Evolutionary conservation across 2,888 invertebrate genomes (phyloP), one percentile per base, ranked within the genome.

Genomic region (Muschampia plurimacula): DNA sequence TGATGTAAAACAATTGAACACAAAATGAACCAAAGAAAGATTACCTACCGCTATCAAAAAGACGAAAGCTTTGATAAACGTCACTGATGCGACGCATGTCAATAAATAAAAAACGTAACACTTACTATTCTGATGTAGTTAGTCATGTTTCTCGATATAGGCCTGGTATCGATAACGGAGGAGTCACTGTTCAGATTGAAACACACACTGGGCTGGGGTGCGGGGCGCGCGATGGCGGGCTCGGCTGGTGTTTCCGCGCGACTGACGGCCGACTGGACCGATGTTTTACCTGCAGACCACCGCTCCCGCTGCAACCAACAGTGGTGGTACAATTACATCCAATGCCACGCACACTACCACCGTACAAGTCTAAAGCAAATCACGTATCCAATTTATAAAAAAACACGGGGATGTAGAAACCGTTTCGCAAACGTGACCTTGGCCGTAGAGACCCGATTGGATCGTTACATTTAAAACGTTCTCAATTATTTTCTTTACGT

Each of bases 71-170:
- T 32, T 32, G 32, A 1, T 13, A 13, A 4, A 1, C 22, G 22
- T 22, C 22, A 22, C 22, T 22, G 22, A 22, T 22, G 22, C 12
- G 44, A 44, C 44, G 44, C 44, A 28, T 28, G 32, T 59, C 59
- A 15, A 52, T 49, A 44, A 66, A 59, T 22, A 66, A 66, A 68
- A 72, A 66, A 22, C 55, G 12, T 28, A 57, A 57, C 75, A 92
- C 93, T 93, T 87, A 93, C 93, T 78, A 89, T 88, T 90, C 86
- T 90, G 76, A 89, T 80, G 89, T 89, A 89, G 84, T 84, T 86
- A 82, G 86, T 91, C 93, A 92, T 93, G 79, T 78, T 74, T 79
- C 39, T 59, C 59, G 59, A 59, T 59, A 75, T 76, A 32, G 76
- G 74, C 78, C 46, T 52, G 41, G 28, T 69, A 64, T 63, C 64